Percentiles rank a stretch among this genome's conserved stretches.
Conservation (phyloP, 2,113 vertebrate species). For the Cisticola juncidis region DNA sequence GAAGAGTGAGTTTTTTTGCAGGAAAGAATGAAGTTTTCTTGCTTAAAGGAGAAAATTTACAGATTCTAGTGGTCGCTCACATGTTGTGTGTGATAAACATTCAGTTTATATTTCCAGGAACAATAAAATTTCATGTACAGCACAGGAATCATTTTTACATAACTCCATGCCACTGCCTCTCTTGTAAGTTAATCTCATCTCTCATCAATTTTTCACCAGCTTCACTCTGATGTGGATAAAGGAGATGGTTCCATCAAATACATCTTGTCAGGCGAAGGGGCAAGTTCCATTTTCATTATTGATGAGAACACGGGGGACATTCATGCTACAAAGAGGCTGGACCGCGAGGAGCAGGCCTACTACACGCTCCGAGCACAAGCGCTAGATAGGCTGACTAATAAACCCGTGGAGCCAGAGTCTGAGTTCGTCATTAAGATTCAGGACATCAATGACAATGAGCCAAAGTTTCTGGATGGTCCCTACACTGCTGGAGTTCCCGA, state of each 20-base stretch:
- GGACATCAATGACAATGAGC: conserved; percentile 98
- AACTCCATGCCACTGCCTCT: conserved; percentile 56
- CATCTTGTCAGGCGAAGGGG: conserved; percentile 92
- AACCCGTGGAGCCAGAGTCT: conserved; percentile 89
- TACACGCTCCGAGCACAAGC: conserved; percentile 93
- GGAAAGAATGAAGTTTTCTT: conserved; percentile 22
- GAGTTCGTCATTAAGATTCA: conserved; percentile 97
- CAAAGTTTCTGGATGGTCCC: conserved; percentile 92
- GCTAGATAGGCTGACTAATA: conserved; percentile 86
- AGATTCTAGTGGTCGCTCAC: conserved; percentile 14
- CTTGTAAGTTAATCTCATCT: conserved; percentile 77
- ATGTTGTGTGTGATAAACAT: neutral
- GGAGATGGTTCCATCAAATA: conserved; percentile 96
- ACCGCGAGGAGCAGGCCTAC: conserved; percentile 94
- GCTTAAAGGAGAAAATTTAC: neutral
- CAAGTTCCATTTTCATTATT: conserved; percentile 97
- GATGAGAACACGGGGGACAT: conserved; percentile 97
- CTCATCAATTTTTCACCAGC: conserved; percentile 82
- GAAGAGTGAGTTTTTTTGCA: neutral
- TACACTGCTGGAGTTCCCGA: conserved; percentile 91
- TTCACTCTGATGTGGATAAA: conserved; percentile 97
- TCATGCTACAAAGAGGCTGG: conserved; percentile 94
- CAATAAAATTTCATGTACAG: conserved; percentile 46
- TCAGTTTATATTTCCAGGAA: conserved; percentile 57
- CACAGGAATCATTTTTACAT: conserved; percentile 65